Evolutionary conservation across 2,113 vertebrate genomes (phyloP), one percentile per base, ranked within the genome.

Genomic region (Electrona antarctica): DNA sequence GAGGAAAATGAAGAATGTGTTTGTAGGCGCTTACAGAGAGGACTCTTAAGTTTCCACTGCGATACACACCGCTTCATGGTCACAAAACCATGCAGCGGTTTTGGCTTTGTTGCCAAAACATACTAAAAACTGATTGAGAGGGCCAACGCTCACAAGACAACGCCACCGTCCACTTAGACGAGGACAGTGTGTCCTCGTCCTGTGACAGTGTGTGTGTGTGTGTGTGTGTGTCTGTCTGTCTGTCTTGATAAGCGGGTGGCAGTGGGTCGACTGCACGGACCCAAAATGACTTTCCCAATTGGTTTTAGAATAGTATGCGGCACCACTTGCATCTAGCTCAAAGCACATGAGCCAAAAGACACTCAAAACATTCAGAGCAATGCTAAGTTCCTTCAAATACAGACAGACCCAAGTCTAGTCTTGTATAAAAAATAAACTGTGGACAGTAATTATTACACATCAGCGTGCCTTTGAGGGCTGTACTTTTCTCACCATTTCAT

Each of bases 111-210:
- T 74, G 14, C 66, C 50, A 63, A 74, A 79, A 65, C 63, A 51
- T 61, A 75, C 33, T 41, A n/a, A 56, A 73, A 65, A 13, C 77
- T 62, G 7, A 21, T 55, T 3, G 77, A 59, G 60, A 64, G 66
- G 60, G 47, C 52, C 59, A 29, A 0, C 60, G 60, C 48, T 88
- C 74, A 87, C 85, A 58, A 81, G 54, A 60, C 4, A 9, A 67
- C 33, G 49, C 63, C 66, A 65, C 67, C 21, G 21, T 21, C 51
- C 29, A 7, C 48, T 84, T 63, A 62, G 11, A 46, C 47, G 57
- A 64, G 81, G 46, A 60, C 21, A 21, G 21, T 21, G 21, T n/a
- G n/a, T n/a, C n/a, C n/a, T n/a, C n/a, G n/a, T n/a, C n/a, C n/a
- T n/a, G n/a, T n/a, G n/a, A 33, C 4, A 33, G 29, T 33, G 29